A percentile compares a stretch with the other conserved stretches of the same genome.
phyloP scores from a whole-genome alignment of 2,113 vertebrate genomes.

The Sitta europaea region DNA sequence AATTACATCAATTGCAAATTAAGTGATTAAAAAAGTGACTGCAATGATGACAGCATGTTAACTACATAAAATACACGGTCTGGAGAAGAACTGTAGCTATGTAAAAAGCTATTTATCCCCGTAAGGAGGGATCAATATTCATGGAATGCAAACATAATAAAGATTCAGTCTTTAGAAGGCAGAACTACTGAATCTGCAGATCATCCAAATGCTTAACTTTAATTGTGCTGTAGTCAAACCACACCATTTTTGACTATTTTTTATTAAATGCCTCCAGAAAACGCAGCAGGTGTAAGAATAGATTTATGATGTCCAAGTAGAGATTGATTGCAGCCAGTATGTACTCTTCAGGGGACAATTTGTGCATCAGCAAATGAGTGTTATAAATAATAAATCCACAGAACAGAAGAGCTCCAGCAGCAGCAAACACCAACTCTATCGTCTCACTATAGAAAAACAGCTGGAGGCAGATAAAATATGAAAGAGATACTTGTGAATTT shows the following conservation, averaged over 20 bases:
- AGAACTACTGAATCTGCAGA: neutral
- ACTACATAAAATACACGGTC: neutral
- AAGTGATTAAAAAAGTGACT: neutral
- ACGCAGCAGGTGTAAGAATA: constrained; percentile 88
- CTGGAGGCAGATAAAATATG: constrained; percentile 64
- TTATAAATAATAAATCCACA: constrained; percentile 97
- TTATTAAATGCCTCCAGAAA: constrained; percentile 88
- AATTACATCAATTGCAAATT: neutral
- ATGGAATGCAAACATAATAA: neutral
- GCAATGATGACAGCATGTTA: neutral
- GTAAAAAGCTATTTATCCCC: neutral
- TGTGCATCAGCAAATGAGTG: constrained; percentile 90
- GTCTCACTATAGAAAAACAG: constrained; percentile 86
- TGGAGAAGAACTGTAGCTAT: neutral
- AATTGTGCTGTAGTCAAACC: neutral
- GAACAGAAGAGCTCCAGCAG: constrained; percentile 86
- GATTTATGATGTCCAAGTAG: constrained; percentile 93
- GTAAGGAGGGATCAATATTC: neutral
- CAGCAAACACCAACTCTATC: constrained; percentile 80
- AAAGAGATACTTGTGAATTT: neutral
- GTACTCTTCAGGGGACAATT: constrained; percentile 93
- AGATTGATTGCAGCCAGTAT: constrained; percentile 91
- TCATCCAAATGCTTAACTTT: neutral
- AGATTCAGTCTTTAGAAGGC: neutral
- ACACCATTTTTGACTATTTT: constrained; percentile 68